Percentiles rank a stretch among this genome's conserved stretches.
These are phyloP conservation scores for Embiotoca jacksoni DNA, from an alignment of 2,113 vertebrate genomes.

Conservation along the genomic window DNA sequence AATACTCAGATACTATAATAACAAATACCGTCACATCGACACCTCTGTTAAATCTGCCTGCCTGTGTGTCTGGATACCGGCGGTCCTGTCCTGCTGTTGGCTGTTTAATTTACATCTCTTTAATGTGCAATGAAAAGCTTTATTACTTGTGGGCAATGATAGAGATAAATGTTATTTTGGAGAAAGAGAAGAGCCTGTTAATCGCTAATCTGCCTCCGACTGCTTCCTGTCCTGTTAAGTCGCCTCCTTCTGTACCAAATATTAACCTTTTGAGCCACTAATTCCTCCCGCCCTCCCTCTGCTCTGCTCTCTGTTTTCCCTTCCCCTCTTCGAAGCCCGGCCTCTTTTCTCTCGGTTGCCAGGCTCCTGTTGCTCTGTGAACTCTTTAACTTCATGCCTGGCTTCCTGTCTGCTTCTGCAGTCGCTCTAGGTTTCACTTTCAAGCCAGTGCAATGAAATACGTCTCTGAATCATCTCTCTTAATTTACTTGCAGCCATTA, in stretches of 20 bases:
- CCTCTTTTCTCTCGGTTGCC: slow-evolving; percentile 67
- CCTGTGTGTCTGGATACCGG: slow-evolving; percentile 1
- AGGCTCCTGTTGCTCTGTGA: slow-evolving; percentile 76
- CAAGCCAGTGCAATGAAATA: slow-evolving; percentile 27
- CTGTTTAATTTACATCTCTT: slow-evolving; percentile 2
- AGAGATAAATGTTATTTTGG: slow-evolving; percentile 25
- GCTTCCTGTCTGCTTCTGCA: slow-evolving; percentile 75
- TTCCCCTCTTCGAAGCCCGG: slow-evolving; percentile 53
- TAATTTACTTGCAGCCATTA: slow-evolving; percentile 24
- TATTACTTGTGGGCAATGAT: slow-evolving; percentile 18
- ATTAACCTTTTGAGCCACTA: slow-evolving; percentile 33
- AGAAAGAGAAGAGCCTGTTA: slow-evolving; percentile 42
- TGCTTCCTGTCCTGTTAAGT: slow-evolving; percentile 44
- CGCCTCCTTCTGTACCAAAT: slow-evolving; percentile 51
- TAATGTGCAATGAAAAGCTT: slow-evolving; percentile 4
- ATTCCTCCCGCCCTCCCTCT: slow-evolving; percentile 39
- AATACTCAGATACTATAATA: neutral
- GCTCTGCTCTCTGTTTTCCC: slow-evolving; percentile 44
- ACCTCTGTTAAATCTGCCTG: neutral
- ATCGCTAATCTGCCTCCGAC: slow-evolving; percentile 44
- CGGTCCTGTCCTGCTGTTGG: slow-evolving; percentile 10
- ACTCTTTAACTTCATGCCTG: slow-evolving; percentile 77
- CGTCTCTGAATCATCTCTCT: slow-evolving; percentile 25
- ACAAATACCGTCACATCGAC: neutral
- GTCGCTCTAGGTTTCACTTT: slow-evolving; percentile 70